Evolutionary conservation across 2,888 invertebrate genomes (phyloP).

Genomic region (Sminthurinus aureus): DNA sequence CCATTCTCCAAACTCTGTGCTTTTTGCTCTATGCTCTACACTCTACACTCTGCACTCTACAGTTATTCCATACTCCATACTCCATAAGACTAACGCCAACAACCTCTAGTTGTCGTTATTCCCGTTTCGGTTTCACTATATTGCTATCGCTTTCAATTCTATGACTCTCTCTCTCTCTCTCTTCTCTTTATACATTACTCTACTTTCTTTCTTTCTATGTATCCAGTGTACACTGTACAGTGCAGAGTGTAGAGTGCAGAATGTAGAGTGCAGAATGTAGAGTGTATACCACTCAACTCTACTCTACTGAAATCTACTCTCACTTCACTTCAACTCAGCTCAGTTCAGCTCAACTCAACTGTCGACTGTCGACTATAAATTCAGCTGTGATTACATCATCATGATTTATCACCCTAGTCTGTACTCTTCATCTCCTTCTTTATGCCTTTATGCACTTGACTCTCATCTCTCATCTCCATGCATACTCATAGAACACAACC

Average conservation of each 20-base stretch:
- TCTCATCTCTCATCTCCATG: too few species aligned
- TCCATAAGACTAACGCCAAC: too few species aligned
- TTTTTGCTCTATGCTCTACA: too few species aligned
- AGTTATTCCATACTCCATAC: too few species aligned
- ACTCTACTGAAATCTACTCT: neutral
- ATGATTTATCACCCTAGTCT: neutral
- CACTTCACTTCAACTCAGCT: neutral
- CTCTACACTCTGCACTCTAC: too few species aligned
- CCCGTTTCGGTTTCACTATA: neutral
- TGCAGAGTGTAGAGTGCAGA: too few species aligned
- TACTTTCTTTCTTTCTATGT: neutral
- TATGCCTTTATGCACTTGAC: too few species aligned
- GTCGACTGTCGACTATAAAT: neutral
- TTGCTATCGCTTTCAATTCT: too few species aligned
- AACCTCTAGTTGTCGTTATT: too few species aligned
- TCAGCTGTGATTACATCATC: neutral
- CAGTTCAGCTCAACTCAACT: neutral
- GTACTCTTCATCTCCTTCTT: neutral
- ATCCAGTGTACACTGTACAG: neutral
- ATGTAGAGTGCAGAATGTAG: too few species aligned
- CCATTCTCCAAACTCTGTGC: too few species aligned
- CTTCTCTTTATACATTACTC: neutral
- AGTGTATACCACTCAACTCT: neutral
- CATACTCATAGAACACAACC: too few species aligned
- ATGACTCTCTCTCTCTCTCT: neutral